Conservation (phyloP, 1,140 invertebrate species). For the Drosophila arawakana region DNA sequence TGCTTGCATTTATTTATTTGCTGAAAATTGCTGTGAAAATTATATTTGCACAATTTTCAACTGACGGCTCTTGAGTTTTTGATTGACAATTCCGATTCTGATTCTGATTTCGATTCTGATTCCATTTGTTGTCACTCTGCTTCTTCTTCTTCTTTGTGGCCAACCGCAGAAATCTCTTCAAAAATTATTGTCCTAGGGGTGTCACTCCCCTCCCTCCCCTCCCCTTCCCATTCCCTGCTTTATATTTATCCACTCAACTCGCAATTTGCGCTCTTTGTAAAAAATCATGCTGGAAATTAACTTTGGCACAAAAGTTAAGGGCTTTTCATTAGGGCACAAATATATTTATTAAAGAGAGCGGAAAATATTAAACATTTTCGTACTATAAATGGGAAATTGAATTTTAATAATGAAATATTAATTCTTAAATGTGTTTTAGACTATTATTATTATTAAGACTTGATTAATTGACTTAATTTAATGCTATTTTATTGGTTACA, state of each 20-base stretch:
- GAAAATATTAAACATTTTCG: background rate
- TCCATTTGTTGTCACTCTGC: slow-evolving; percentile 44
- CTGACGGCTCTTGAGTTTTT: slow-evolving; percentile 52
- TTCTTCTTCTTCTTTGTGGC: slow-evolving; percentile 45
- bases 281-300: slow-evolving; percentile 48
- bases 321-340: slow-evolving; percentile 49
- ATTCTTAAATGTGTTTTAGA: too few relatives aligned
- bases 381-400: too few relatives aligned
- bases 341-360: background rate
- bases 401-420: too few relatives aligned
- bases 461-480: too few relatives aligned
- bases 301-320: slow-evolving; percentile 54
- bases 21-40: slow-evolving; percentile 69
- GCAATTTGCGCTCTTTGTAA: slow-evolving; percentile 42
- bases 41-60: slow-evolving; percentile 74
- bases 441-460: too few relatives aligned
- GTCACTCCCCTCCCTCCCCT: background rate
- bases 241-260: slow-evolving; percentile 41
- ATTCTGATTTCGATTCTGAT: slow-evolving; percentile 43
- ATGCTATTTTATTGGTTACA: too few relatives aligned
- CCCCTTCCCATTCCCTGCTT: slow-evolving; percentile 1
- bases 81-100: slow-evolving; percentile 16
- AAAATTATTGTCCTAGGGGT: slow-evolving; percentile 49
- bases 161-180: slow-evolving; percentile 71
- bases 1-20: slow-evolving; percentile 74